Conservation (phyloP, 2,797 vertebrate genomes). For the Acrossocheilus wenchowensis region DNA sequence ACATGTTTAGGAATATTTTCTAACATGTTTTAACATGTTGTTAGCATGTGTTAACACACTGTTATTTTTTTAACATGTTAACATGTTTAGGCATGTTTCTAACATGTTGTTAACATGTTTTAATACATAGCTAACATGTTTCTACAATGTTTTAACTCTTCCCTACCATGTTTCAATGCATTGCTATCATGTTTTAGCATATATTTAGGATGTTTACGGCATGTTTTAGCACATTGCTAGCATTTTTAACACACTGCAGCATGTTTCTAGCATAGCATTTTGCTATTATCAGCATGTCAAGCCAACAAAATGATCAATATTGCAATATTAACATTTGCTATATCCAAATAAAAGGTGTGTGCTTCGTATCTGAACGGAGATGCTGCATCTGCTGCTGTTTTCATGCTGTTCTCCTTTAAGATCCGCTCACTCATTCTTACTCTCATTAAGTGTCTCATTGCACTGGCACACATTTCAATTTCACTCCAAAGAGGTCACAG, state of each 20-base stretch:
- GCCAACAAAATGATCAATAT: neutral
- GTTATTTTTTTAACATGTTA: too few relatives aligned
- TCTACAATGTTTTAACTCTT: too few relatives aligned
- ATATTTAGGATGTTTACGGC: neutral
- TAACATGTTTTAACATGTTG: neutral
- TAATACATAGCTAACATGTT: neutral
- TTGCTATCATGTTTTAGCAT: too few relatives aligned
- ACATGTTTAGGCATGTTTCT: neutral
- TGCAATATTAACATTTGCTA: neutral
- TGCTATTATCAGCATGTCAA: neutral
- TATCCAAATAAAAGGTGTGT: neutral
- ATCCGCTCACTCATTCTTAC: slow-evolving; percentile 38
- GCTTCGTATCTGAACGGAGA: neutral
- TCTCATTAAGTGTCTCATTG: slow-evolving; percentile 64
- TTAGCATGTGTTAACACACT: too few relatives aligned
- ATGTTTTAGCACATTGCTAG: neutral
- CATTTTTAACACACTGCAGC: neutral
- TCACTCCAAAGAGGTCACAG: slow-evolving; percentile 77
- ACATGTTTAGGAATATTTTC: neutral
- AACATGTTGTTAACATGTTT: neutral
- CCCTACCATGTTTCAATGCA: too few relatives aligned
- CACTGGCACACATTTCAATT: slow-evolving; percentile 73
- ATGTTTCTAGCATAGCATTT: neutral
- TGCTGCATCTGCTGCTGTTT: slow-evolving; percentile 21
- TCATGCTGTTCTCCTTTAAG: slow-evolving; percentile 62